These are phyloP conservation scores for Caenorhabditis afra DNA, from an alignment of 2,888 invertebrate genomes.

Conservation along the genomic window DNA sequence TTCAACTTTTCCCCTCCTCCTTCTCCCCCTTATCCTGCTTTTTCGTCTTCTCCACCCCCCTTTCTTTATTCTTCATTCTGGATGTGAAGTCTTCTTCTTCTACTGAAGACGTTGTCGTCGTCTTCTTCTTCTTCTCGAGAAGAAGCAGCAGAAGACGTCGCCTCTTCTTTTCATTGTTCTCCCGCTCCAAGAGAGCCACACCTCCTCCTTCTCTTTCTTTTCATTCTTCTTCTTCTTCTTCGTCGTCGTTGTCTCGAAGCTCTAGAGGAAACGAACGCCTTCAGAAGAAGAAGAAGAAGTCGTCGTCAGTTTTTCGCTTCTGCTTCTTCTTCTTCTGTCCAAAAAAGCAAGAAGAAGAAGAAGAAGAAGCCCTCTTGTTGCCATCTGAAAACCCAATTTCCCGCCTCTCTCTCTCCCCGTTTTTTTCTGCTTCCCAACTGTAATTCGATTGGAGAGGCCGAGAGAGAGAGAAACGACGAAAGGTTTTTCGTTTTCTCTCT, in stretches of 20 bases:
- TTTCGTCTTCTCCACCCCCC: too few relatives aligned
- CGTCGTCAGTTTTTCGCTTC: not conserved
- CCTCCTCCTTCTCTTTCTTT: not conserved
- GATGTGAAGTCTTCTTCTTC: too few relatives aligned
- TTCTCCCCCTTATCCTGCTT: too few relatives aligned
- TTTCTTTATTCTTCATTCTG: too few relatives aligned
- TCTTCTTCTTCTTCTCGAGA: too few relatives aligned
- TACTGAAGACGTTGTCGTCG: too few relatives aligned
- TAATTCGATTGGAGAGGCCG: conserved; percentile 36
- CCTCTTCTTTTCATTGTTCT: not conserved
- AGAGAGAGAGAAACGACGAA: conserved; percentile 22
- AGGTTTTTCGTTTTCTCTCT: not conserved
- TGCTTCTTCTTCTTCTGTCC: conserved; percentile 11
- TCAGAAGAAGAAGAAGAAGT: too few relatives aligned
- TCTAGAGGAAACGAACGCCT: not conserved
- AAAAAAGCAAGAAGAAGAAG: too few relatives aligned
- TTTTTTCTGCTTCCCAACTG: conserved; percentile 31
- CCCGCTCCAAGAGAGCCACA: not conserved
- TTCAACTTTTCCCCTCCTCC: too few relatives aligned
- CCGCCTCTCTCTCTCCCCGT: conserved; percentile 7
- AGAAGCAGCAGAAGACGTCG: not conserved
- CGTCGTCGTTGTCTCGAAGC: not conserved
- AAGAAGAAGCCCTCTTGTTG: too few relatives aligned
- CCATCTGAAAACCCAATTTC: not conserved
- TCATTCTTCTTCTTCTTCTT: conserved; percentile 2